Percentiles rank a stretch among this genome's conserved stretches.
Evolutionary conservation across 2,888 invertebrate genomes (phyloP).

Genomic region (Callosobruchus maculatus): DNA sequence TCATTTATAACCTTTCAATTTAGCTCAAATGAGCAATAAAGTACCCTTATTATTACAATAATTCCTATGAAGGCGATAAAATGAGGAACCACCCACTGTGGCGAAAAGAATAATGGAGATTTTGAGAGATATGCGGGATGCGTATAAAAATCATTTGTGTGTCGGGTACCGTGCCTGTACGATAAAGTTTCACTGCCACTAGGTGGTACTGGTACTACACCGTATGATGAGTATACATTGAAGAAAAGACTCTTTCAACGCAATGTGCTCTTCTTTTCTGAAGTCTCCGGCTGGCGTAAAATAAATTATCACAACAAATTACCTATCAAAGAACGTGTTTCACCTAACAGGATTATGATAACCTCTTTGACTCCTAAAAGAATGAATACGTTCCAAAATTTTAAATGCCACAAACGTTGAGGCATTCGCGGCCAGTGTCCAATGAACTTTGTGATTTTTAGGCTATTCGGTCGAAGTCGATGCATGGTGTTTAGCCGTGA

Average conservation of each 20-base stretch:
- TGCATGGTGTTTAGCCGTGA: too few species aligned
- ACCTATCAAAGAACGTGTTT: too few species aligned
- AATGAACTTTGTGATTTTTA: too few species aligned
- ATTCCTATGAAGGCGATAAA: background rate
- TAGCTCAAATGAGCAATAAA: background rate
- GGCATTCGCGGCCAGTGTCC: too few species aligned
- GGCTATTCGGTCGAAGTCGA: too few species aligned
- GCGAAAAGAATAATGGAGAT: background rate
- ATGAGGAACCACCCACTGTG: background rate
- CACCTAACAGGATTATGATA: too few species aligned
- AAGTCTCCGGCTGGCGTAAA: background rate
- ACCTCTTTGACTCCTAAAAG: too few species aligned
- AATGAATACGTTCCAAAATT: too few species aligned
- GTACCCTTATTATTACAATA: background rate
- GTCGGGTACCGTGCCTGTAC: background rate
- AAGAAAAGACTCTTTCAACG: background rate
- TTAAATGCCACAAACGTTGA: too few species aligned
- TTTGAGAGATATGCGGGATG: background rate
- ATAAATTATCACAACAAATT: background rate
- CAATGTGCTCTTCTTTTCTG: background rate
- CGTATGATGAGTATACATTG: background rate
- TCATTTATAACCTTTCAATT: background rate
- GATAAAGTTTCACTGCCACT: background rate
- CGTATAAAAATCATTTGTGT: background rate
- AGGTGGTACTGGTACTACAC: background rate